These are phyloP conservation scores for Zaprionus capensis DNA, from an alignment of 1,140 invertebrate genomes.

Conservation along the genomic window DNA sequence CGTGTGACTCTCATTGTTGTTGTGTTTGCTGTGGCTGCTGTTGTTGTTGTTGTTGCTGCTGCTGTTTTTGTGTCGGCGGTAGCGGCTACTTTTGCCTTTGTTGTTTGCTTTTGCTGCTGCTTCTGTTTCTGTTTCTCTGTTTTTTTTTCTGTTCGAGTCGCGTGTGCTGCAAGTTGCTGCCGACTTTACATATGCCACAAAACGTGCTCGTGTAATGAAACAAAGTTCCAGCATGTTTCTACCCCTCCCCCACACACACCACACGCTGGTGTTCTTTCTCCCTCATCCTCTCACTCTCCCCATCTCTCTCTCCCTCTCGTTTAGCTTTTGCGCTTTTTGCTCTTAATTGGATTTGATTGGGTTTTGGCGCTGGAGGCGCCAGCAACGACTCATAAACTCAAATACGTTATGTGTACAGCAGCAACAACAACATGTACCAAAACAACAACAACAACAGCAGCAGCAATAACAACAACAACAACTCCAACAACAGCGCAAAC, in stretches of 20 bases:
- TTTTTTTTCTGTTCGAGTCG: slow-evolving; percentile 38
- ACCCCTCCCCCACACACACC: not conserved
- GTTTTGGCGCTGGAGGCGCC: slow-evolving; percentile 70
- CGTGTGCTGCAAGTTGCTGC: slow-evolving; percentile 40
- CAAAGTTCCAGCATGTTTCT: slow-evolving; percentile 22
- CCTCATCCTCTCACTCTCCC: not conserved
- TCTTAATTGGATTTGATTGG: slow-evolving; percentile 81
- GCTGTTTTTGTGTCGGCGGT: slow-evolving; percentile 29
- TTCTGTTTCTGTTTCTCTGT: slow-evolving; percentile 42
- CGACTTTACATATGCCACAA: slow-evolving; percentile 51
- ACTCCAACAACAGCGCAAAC: not conserved
- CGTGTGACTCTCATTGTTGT: slow-evolving; percentile 42
- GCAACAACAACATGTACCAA: not conserved
- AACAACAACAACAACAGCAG: not conserved
- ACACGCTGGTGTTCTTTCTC: not conserved
- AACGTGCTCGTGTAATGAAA: slow-evolving; percentile 51
- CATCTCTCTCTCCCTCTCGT: not conserved
- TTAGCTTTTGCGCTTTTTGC: slow-evolving; percentile 48
- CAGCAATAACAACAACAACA: not conserved
- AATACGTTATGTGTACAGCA: slow-evolving; percentile 28
- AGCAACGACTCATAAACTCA: slow-evolving; percentile 53
- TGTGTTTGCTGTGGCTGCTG: slow-evolving; percentile 25
- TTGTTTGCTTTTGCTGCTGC: slow-evolving; percentile 51
- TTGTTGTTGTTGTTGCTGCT: slow-evolving; percentile 29
- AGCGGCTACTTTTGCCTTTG: slow-evolving; percentile 40